Conservation (phyloP, 1,140 invertebrate species). For the Drosophila simulans region DNA sequence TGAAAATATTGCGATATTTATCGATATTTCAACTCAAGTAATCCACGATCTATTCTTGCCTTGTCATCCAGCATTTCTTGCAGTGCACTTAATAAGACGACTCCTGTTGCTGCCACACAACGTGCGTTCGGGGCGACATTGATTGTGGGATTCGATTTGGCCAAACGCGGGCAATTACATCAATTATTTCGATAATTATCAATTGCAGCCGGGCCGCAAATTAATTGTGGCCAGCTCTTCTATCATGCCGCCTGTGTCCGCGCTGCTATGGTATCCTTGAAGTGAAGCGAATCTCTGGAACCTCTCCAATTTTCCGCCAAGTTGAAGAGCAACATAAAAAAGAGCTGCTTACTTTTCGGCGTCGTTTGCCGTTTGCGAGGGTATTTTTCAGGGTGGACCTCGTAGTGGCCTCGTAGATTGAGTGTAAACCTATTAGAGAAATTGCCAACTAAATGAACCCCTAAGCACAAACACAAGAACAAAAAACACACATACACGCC, state of each 20-base stretch:
- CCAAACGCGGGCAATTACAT: conserved; percentile 50
- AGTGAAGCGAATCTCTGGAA: too few species aligned
- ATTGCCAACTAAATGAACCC: conserved; percentile 77
- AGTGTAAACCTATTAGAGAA: conserved; percentile 81
- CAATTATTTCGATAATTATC: conserved; percentile 53
- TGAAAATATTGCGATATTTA: background rate
- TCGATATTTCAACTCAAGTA: too few species aligned
- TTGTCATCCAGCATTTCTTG: too few species aligned
- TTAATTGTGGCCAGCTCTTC: conserved; percentile 22
- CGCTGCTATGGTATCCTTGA: background rate
- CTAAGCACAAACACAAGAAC: conserved; percentile 30
- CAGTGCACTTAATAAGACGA: conserved; percentile 37
- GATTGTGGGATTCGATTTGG: conserved; percentile 47
- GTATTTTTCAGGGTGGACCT: background rate
- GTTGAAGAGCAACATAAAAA: background rate
- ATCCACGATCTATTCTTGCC: too few species aligned
- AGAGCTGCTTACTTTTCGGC: conserved; percentile 15
- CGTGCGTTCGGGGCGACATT: conserved; percentile 24
- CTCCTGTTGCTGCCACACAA: conserved; percentile 37
- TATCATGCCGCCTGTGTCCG: too few species aligned
- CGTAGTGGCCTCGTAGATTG: conserved; percentile 53
- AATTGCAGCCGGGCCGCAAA: conserved; percentile 38
- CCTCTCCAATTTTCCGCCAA: background rate
- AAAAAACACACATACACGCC: conserved; percentile 6
- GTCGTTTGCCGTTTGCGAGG: background rate